These are phyloP conservation scores for Calyptommatus sinebrachiatus DNA, from an alignment of 2,113 vertebrate species.

Conservation along the genomic window DNA sequence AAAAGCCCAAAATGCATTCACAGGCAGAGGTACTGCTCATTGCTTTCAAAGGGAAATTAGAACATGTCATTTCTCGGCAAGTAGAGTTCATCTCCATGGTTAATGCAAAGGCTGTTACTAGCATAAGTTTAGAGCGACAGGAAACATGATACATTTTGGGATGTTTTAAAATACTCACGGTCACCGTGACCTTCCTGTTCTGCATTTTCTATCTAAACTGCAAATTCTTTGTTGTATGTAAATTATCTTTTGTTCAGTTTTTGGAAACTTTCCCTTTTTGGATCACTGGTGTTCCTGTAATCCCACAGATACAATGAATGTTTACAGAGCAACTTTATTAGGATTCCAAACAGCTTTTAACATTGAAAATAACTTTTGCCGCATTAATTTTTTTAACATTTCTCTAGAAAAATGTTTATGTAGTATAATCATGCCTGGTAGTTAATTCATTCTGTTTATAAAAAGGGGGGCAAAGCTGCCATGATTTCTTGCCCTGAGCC, in stretches of 20 bases:
- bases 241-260: conserved; percentile 17
- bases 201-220: not conserved
- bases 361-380: not conserved
- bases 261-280: conserved; percentile 13
- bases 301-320: not conserved
- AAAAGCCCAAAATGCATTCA: not conserved
- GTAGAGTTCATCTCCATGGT: not conserved
- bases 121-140: not conserved
- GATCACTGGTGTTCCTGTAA: not conserved
- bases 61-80: not conserved
- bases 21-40: no score
- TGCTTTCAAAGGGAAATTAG: not conserved
- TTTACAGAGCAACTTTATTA: not conserved
- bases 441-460: not conserved
- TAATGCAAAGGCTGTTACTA: not conserved
- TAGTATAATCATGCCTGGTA: not conserved
- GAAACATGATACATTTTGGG: not conserved
- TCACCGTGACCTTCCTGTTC: not conserved
- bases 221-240: conserved; percentile 1
- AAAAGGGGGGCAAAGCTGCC: not conserved
- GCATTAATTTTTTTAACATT: conserved; percentile 8
- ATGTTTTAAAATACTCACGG: not conserved
- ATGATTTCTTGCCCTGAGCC: not conserved
- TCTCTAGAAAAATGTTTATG: not conserved
- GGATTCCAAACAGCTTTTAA: not conserved